Percentiles rank a stretch among this genome's conserved stretches.
phyloP scores from a whole-genome alignment of 2,113 vertebrate genomes.

The Stigmatopora nigra region DNA sequence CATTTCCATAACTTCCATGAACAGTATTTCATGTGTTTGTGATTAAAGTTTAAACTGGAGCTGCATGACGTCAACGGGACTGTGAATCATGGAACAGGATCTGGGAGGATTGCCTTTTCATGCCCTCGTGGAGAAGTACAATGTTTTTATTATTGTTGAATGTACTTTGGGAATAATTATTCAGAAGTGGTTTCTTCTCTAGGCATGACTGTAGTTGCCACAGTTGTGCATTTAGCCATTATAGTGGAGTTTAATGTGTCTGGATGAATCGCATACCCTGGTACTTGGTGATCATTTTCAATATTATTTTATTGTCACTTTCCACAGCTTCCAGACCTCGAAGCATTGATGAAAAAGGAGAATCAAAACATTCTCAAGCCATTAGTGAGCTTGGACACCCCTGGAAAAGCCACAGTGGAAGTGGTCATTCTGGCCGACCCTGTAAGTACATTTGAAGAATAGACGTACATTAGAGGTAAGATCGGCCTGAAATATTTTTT shows the following conservation, averaged over 20 bases:
- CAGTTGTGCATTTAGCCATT: neutral
- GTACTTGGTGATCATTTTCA: neutral
- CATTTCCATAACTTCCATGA: constrained; percentile 1
- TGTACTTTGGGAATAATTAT: neutral
- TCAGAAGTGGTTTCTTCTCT: no score
- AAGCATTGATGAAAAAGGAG: constrained; percentile 83
- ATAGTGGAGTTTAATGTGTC: neutral
- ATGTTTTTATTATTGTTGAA: neutral
- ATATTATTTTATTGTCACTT: constrained; percentile 4
- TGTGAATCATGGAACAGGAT: constrained; percentile 84
- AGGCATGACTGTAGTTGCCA: neutral
- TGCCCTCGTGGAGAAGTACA: constrained; percentile 83
- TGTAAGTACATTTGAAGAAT: constrained; percentile 69
- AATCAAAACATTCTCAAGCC: constrained; percentile 86
- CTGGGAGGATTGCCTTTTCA: constrained; percentile 92
- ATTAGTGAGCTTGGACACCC: constrained; percentile 89
- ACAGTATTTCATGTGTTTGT: constrained; percentile 1
- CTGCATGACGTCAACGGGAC: constrained; percentile 65
- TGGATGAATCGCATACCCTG: neutral
- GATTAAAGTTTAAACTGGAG: constrained; percentile 84
- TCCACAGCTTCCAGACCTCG: constrained; percentile 76
- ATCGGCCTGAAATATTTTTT: constrained; percentile 2
- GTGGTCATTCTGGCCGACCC: constrained; percentile 93
- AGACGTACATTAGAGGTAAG: neutral
- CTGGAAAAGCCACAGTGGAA: constrained; percentile 94